Evolutionary conservation across 2,113 vertebrate genomes (phyloP), one percentile per base, ranked within the genome.

Genomic region (Serinus canaria): DNA sequence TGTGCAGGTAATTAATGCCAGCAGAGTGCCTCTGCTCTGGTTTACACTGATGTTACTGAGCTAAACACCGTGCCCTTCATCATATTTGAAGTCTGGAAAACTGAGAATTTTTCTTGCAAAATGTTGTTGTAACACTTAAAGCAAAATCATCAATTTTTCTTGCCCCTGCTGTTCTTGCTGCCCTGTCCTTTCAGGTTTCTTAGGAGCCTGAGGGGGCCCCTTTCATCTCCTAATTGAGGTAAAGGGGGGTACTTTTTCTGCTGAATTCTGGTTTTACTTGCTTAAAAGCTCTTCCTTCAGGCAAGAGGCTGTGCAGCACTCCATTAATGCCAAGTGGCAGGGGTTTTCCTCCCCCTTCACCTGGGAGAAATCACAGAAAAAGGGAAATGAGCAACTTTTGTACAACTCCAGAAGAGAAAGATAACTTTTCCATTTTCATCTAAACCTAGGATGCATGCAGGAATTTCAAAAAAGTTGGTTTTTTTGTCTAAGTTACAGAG

Each of bases 231-330:
- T 93, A 93, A 96, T 88, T 90, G 90, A 95, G 85, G 46, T 44
- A 87, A 69, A 70, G 63, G 83, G 64, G 39, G 72, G 78, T 81
- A 2, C 89, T 92, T 74, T 95, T 97, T 96, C 83, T 97, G 96
- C 91, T 95, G 95, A 97, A 73, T 95, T 92, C 63, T 85, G 43
- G 43, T 91, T 96, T 94, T 93, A 30, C 86, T 94, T 76, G 60
- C 82, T 95, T 67, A 85, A 95, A 97, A 94, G 88, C 53, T 96
- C 76, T 92, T 96, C 91, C 97, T 97, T 89, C 77, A 89, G 97
- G 97, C 96, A 87, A 91, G 70, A 83, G 17, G 53, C 69, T 39
- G 30, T 89, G 90, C 91, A 93, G 44, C 60, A 33, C 66, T 85
- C 90, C 43, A 53, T 97, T 97, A 96, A 95, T 53, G 60, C 83